Base-by-base conservation (phyloP, 2,797 vertebrate genomes). In the Micropoecilia bifurca region DNA sequence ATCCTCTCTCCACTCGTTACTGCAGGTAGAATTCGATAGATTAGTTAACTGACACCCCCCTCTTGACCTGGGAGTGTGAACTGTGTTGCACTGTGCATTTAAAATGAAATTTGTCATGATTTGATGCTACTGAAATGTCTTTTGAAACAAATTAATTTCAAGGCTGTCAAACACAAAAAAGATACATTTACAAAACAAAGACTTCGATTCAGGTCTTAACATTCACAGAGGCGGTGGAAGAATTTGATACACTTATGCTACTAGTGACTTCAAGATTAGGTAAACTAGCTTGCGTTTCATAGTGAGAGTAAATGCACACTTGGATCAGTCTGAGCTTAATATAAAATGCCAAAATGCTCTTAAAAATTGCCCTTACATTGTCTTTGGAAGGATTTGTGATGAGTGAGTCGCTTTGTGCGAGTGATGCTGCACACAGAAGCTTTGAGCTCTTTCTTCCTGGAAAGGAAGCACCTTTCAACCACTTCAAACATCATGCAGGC, bases 1-100 rank as follows among this genome's bases (percentile, higher is more conserved):
- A 94, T 91, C 91, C 87, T 89, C 88, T 88, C 84, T 84, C 75
- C 85, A 84, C 88, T 90, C 78, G 73, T 91, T 86, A 91, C 87
- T 85, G 90, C 91, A 89, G 91, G 89, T 91, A 90, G 90, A 83
- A 82, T 85, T 92, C 86, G 81, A 93, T 95, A 91, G 92, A 94
- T 94, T 89, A 90, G 83, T 88, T 78, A 89, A 85, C 84, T 77
- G 90, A 93, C 90, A 89, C 92, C 82, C 89, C 76, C 76, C 41
- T 47, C 71, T 87, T 79, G 73, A 74, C 84, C 78, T 61, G 75
- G 79, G 57, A 45, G 45, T 59, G 50, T 76, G 75, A 72, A 63
- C 12, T 78, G 71, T 61, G 61, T 45, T 20, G n/a, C 20, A 39
- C 12, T 22, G 28, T 80, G 5, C 77, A 2, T 55, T 50, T 22